Base-by-base conservation (phyloP, 37 sponge, comb jelly and placozoan species). In the Hexactinellida sp. region DNA sequence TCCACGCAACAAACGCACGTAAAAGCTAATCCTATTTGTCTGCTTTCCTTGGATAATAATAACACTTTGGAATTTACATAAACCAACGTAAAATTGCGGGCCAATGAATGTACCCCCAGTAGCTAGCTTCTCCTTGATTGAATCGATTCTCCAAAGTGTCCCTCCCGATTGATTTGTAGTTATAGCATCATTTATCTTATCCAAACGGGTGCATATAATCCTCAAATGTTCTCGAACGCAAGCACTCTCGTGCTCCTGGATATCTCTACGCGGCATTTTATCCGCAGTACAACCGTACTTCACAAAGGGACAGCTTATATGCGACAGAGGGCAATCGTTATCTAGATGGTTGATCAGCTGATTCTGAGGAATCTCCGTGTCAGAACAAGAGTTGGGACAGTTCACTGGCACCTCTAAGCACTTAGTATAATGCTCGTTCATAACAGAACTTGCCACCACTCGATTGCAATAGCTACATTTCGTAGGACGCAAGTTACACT, bases 21-120 rank as follows among this genome's bases (percentile, higher is more conserved):
- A 63, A 23, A 63, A 63, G 34, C 76, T 63, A 28, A 63, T 63
- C 28, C 76, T 10, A n/a, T 63, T 63, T 21, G 76, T 23, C 34
- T 63, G 76, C 76, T 63, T 63, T n/a, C 76, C 76, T 63, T 63
- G 76, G 34, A 23, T n/a, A 63, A 63, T 63, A 63, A 63, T 10
- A 5, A 63, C 76, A 25, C 1, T 63, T 63, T 63, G 76, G 76
- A 63, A 63, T n/a, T 63, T 63, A 28, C 76, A 28, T 7, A 63
- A 7, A 5, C 76, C 76, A n/a, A 63, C 76, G 34, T 25, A 63
- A 23, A 63, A 63, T 7, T 63, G 30, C 25, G 76, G 76, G 5
- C 76, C 76, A 32, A 63, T 28, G 30, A 25, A 63, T 25, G 76
- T 63, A n/a, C 32, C 76, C 34, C 76, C 76, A 25, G 76, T 28